Evolutionary conservation across 2,797 vertebrate genomes (phyloP).

Genomic region (Thalassophryne amazonica): DNA sequence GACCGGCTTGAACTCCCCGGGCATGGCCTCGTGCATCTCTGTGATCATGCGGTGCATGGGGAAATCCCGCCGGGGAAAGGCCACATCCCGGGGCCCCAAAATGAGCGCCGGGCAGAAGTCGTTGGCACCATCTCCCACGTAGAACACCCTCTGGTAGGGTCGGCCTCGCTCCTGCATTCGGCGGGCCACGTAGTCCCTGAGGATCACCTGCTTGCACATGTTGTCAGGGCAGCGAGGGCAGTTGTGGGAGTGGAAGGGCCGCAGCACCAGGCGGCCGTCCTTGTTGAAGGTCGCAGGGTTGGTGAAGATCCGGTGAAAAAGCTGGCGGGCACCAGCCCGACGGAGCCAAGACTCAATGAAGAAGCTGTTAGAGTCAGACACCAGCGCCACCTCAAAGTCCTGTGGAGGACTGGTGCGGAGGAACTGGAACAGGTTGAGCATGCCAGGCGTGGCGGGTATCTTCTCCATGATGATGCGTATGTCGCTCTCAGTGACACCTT

Average conservation of each 20-base stretch:
- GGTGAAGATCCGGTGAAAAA: constrained; percentile 89
- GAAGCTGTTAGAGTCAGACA: constrained; percentile 93
- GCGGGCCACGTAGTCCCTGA: constrained; percentile 85
- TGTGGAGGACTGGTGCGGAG: constrained; percentile 81
- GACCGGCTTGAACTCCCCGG: constrained; percentile 83
- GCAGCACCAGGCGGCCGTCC: constrained; percentile 82
- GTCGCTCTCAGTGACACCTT: constrained; percentile 83
- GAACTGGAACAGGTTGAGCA: constrained; percentile 87
- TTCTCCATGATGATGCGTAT: constrained; percentile 84
- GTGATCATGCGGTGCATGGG: constrained; percentile 91
- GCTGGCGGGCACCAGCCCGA: constrained; percentile 72
- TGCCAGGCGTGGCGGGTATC: constrained; percentile 88
- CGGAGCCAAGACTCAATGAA: constrained; percentile 88
- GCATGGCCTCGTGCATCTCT: constrained; percentile 83
- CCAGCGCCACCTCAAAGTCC: constrained; percentile 88
- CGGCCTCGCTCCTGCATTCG: constrained; percentile 81
- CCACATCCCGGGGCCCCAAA: constrained; percentile 82
- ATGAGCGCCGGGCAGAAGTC: constrained; percentile 89
- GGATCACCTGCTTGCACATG: constrained; percentile 93
- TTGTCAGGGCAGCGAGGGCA: constrained; percentile 89
- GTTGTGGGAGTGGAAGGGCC: constrained; percentile 90
- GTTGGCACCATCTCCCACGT: constrained; percentile 93
- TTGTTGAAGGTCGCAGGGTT: constrained; percentile 89
- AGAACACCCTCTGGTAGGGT: constrained; percentile 87
- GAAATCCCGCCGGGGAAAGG: constrained; percentile 87